Conservation (phyloP, 2,888 invertebrate genomes). For the Papilio protenor region DNA sequence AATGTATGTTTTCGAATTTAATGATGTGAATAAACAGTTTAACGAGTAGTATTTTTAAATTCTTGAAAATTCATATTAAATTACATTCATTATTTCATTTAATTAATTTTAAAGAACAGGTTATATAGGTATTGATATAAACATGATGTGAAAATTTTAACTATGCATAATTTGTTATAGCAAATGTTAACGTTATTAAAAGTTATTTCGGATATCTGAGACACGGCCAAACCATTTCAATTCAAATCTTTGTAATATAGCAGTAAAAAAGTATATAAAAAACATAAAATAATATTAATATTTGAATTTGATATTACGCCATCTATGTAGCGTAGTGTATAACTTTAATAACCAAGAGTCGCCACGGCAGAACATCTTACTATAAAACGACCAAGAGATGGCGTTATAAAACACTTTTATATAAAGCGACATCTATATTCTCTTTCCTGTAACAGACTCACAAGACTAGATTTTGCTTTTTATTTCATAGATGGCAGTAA, state of each 20-base stretch:
- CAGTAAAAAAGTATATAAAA: too few relatives aligned
- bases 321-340: neutral
- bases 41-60: neutral
- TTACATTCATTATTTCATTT: too few relatives aligned
- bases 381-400: neutral
- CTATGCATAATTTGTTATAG: neutral
- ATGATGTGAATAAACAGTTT: neutral
- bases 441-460: neutral
- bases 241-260: too few relatives aligned
- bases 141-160: too few relatives aligned
- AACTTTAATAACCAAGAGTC: neutral
- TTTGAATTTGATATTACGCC: neutral
- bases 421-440: neutral
- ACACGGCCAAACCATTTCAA: too few relatives aligned
- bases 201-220: too few relatives aligned
- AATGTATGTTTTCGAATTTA: neutral
- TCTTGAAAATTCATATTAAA: neutral
- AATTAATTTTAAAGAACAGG: too few relatives aligned
- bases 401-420: neutral
- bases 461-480: neutral
- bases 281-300: too few relatives aligned
- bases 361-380: too few relatives aligned
- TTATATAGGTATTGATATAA: too few relatives aligned
- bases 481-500: slow-evolving; percentile 23
- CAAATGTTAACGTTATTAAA: too few relatives aligned